Evolutionary conservation across 2,113 vertebrate genomes (phyloP).

Genomic region (Melanerpes aurifrons): DNA sequence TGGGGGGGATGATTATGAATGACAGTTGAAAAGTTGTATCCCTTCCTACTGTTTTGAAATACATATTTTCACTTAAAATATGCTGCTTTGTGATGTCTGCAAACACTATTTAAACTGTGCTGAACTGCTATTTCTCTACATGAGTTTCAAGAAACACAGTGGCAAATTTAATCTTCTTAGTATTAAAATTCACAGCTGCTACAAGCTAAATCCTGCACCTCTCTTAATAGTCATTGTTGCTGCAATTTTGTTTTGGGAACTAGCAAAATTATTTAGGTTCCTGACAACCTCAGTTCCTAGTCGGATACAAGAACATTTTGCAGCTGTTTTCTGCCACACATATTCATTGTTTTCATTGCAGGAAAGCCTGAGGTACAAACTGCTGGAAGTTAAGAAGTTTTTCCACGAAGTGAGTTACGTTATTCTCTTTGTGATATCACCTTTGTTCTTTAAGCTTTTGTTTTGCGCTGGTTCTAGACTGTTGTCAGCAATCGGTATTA

Average conservation of each 20-base stretch:
- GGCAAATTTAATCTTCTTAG: not conserved
- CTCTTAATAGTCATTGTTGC: not conserved
- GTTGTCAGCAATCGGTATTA: not conserved
- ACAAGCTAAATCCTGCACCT: not conserved
- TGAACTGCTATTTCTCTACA: not conserved
- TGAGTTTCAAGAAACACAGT: not conserved
- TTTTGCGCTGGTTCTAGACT: not conserved
- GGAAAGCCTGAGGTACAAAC: not conserved
- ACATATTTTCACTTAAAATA: not conserved
- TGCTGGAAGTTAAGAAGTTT: not conserved
- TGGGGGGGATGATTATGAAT: not conserved
- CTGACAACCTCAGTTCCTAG: not conserved
- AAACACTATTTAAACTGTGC: not conserved
- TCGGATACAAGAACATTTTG: not conserved
- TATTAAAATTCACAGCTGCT: not conserved
- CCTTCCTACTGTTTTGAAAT: not conserved
- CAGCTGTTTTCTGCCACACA: not conserved
- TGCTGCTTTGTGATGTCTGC: not conserved
- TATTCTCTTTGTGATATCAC: not conserved
- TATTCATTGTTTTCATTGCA: not conserved
- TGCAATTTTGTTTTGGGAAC: not conserved
- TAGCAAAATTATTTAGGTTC: not conserved
- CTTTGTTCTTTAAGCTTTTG: not conserved
- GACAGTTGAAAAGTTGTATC: not conserved
- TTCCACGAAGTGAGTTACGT: not conserved